These are phyloP conservation scores for Scaptomyza hsui DNA, from an alignment of 1,140 invertebrate genomes.

Conservation along the genomic window DNA sequence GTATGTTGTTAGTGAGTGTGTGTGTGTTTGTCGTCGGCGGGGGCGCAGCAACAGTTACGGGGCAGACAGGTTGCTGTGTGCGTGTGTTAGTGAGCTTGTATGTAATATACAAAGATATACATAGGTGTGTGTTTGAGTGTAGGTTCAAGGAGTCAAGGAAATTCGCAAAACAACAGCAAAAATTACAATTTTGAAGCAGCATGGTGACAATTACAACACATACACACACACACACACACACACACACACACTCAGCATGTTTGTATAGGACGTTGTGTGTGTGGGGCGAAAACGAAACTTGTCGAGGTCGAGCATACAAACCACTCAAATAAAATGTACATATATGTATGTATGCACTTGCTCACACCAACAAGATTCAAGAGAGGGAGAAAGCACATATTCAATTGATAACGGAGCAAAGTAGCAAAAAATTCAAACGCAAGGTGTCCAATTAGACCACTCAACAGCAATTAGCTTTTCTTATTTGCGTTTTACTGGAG, in stretches of 20 bases:
- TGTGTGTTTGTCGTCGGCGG: conserved; percentile 45
- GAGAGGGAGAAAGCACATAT: conserved; percentile 54
- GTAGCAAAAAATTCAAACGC: conserved; percentile 61
- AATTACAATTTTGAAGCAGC: conserved; percentile 50
- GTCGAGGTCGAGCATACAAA: conserved; percentile 65
- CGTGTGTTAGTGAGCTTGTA: conserved; percentile 29
- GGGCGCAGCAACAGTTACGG: conserved; percentile 74
- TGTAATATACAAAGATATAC: not conserved
- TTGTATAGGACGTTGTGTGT: conserved; percentile 1
- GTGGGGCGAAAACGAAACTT: conserved; percentile 49
- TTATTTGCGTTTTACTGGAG: conserved; percentile 77
- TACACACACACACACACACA: not conserved
- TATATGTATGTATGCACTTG: conserved; percentile 1
- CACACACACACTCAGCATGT: not conserved
- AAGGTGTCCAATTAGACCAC: conserved; percentile 77
- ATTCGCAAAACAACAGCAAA: conserved; percentile 51
- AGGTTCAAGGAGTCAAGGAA: conserved; percentile 72
- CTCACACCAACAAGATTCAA: conserved; percentile 24
- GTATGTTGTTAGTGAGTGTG: no score
- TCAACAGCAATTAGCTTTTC: conserved; percentile 77
- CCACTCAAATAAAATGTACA: conserved; percentile 18
- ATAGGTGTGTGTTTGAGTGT: conserved; percentile 26
- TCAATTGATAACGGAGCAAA: conserved; percentile 69
- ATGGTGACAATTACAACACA: conserved; percentile 51
- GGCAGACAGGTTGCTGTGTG: conserved; percentile 54